Evolutionary conservation across 1,140 invertebrate genomes (phyloP), one percentile per base, ranked within the genome.

Genomic region (Zaprionus nigranus): DNA sequence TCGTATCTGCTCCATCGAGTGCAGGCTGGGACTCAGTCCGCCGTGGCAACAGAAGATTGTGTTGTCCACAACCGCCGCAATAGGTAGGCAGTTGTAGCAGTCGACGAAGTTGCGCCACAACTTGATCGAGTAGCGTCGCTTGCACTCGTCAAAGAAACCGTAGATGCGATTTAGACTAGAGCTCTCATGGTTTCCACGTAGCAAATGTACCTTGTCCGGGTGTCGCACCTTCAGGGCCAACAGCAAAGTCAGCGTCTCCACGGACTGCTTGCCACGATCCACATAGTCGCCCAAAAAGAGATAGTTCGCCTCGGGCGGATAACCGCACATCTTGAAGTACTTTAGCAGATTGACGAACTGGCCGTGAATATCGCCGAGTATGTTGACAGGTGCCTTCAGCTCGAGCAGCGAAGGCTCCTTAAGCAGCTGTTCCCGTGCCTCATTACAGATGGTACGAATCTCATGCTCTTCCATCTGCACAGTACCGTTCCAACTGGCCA

Each of bases 301-400:
- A 94, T 99, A 99, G 93, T 99, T 99, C 24, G 98, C 97, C 92
- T 99, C 98, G 15, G 99, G 99, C 46, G 99, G 99, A 93, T 99
- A 99, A 12, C 99, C 98, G 65, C 98, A 98, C 93, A 99, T 99
- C 91, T 99, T 98, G 93, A 99, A 99, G 78, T 99, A 94, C 90
- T 98, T 95, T 69, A 99, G 93, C 28, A 99, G 94, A 94, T 99
- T 99, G 91, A 97, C 98, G 93, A 99, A 99, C 94, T 99, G 98
- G 66, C 99, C 99, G 93, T 99, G 99, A 82, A 99, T 99, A 93
- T 99, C 99, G 94, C 98, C 97, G 94, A 99, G 99, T 82, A 99
- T 98, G 94, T 99, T 99, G 36, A 99, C 94, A 54, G 99, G 99
- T 46, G 99, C 98, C 93, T 99, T 97, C 56, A 99, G 93, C 94